These are phyloP conservation scores for Sphenodon punctatus DNA, from an alignment of 2,797 vertebrate genomes.

Conservation along the genomic window DNA sequence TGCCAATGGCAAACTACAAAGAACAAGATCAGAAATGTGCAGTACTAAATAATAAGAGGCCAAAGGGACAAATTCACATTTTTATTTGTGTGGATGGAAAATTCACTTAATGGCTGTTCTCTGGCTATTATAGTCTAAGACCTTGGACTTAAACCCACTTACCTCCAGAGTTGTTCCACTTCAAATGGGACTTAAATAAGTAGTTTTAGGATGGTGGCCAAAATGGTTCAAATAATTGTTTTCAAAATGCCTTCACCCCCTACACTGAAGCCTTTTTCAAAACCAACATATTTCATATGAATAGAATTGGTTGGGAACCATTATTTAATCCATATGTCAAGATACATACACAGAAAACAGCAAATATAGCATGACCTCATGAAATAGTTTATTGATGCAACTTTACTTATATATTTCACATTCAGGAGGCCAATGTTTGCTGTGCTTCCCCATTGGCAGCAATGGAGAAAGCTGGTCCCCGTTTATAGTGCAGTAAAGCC, in stretches of 20 bases:
- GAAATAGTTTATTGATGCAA: background rate
- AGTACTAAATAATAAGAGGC: background rate
- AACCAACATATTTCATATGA: background rate
- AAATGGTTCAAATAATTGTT: background rate
- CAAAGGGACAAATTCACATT: background rate
- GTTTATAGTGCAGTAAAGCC: background rate
- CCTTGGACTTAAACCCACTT: too few relatives aligned
- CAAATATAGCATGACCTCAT: background rate
- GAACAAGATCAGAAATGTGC: background rate
- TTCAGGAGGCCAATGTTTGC: too few relatives aligned
- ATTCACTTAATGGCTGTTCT: background rate
- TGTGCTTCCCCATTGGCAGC: too few relatives aligned
- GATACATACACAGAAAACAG: conserved; percentile 1
- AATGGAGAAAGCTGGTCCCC: too few relatives aligned
- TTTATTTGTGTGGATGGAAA: background rate
- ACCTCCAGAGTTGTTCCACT: too few relatives aligned
- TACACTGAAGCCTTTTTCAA: background rate
- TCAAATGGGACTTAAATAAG: too few relatives aligned
- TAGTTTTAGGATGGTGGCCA: too few relatives aligned
- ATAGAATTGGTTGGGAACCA: background rate
- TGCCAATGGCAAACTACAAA: background rate
- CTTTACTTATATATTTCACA: background rate
- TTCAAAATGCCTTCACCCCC: background rate
- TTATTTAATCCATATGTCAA: background rate
- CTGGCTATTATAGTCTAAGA: background rate